phyloP scores from a whole-genome alignment of 2,113 vertebrate genomes.

The Proterorhinus semilunaris region DNA sequence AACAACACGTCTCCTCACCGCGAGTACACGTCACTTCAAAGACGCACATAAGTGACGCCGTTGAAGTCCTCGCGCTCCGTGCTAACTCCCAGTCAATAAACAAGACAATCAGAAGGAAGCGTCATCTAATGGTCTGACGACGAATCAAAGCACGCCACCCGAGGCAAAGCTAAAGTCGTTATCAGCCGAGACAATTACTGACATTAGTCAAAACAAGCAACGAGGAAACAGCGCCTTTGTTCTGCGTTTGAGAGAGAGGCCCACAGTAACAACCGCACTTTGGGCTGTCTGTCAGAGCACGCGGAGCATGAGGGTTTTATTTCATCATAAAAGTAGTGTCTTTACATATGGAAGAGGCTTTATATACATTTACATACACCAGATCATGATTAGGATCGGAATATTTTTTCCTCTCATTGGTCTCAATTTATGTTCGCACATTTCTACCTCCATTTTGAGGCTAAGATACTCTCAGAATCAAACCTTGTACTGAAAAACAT shows the following conservation, averaged over 20 bases:
- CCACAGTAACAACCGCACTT: slow-evolving; percentile 11
- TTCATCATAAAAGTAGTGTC: slow-evolving; percentile 5
- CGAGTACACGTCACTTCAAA: slow-evolving; percentile 65
- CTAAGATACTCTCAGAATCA: too few species aligned
- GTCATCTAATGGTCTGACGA: slow-evolving; percentile 61
- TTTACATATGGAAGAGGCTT: not conserved
- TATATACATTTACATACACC: not conserved
- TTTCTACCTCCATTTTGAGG: too few species aligned
- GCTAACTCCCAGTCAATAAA: slow-evolving; percentile 56
- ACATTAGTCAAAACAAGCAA: slow-evolving; percentile 68
- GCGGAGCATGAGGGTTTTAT: slow-evolving; percentile 10
- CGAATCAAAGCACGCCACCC: slow-evolving; percentile 63
- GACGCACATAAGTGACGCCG: slow-evolving; percentile 48
- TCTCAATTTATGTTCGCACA: too few species aligned
- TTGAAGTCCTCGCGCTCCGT: slow-evolving; percentile 52
- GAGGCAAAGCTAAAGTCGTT: slow-evolving; percentile 52
- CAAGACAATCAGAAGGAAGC: slow-evolving; percentile 48
- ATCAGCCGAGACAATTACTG: slow-evolving; percentile 69
- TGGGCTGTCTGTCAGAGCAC: slow-evolving; percentile 10
- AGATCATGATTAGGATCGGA: too few species aligned
- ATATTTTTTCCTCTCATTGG: too few species aligned
- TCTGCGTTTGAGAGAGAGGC: slow-evolving; percentile 44
- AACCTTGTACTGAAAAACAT: too few species aligned
- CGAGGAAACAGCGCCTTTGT: slow-evolving; percentile 44
- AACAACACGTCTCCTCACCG: slow-evolving; percentile 53